Evolutionary conservation across 2,888 invertebrate genomes (phyloP).

Genomic region (Leptinotarsa haldemani): DNA sequence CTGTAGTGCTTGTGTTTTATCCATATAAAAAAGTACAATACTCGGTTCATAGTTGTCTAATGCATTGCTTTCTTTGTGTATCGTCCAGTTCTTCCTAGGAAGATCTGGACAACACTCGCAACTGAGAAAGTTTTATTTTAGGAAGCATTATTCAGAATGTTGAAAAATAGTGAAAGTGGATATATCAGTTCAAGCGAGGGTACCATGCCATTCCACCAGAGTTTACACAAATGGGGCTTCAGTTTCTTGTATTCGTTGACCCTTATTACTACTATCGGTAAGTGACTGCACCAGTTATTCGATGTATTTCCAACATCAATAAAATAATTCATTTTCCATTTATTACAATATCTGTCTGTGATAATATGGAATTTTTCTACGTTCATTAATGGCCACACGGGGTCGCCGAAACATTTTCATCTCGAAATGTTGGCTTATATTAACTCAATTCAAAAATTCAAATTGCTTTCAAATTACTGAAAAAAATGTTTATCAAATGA

Average conservation of each 20-base stretch:
- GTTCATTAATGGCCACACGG: too few species aligned
- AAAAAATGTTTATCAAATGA: too few species aligned
- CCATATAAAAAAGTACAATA: too few species aligned
- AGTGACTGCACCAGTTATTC: conserved; percentile 61
- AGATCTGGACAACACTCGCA: conserved; percentile 91
- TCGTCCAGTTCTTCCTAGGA: conserved; percentile 84
- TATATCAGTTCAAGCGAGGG: conserved; percentile 64
- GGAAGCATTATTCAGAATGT: conserved; percentile 70
- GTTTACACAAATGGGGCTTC: conserved; percentile 86
- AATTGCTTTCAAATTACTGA: too few species aligned
- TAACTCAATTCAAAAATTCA: too few species aligned
- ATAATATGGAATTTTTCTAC: too few species aligned
- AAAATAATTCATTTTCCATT: neutral
- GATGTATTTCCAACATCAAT: neutral
- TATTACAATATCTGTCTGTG: too few species aligned
- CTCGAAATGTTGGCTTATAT: too few species aligned
- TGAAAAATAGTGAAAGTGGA: conserved; percentile 55
- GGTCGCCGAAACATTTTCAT: too few species aligned
- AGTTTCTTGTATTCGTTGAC: conserved; percentile 93
- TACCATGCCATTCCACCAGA: conserved; percentile 59
- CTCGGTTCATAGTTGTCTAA: too few species aligned
- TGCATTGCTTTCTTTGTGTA: neutral
- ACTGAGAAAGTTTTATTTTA: conserved; percentile 91
- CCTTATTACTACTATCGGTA: conserved; percentile 94
- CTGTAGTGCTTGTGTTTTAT: too few species aligned